Base-by-base conservation (phyloP, 2,797 vertebrate genomes). In the Sebastes steindachneri region DNA sequence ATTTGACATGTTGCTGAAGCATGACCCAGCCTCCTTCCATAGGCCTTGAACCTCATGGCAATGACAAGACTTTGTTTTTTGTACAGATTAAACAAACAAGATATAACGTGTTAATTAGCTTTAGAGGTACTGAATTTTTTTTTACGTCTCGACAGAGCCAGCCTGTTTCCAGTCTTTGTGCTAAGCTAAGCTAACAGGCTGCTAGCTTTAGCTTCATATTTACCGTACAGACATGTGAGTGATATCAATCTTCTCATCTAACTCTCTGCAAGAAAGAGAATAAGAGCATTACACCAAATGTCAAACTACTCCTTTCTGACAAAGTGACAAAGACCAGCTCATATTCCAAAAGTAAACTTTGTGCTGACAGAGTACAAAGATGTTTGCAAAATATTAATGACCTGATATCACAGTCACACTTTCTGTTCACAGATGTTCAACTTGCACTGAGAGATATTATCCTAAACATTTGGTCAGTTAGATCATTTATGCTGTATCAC, bases 341-440 rank as follows among this genome's bases (percentile, higher is more conserved):
- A 51, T 67, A 41, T 28, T 31, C 2, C 1, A 31, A 76, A 81
- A 73, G 48, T 77, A 25, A 54, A 79, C 41, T 31, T 63, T 71
- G 31, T 70, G n/a, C 14, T 68, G 72, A 64, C 62, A 53, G 77
- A 73, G 23, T 57, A 58, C 28, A 41, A 71, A 75, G 48, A 82
- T 25, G 73, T 21, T 77, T 25, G 26, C 37, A 80, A 68, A 83
- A 80, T 80, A 65, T 76, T 48, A 82, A 77, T 54, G 63, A 26
- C 41, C 87, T 82, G 80, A 83, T 86, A 83, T 76, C 68, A 17
- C 41, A 45, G 41, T 79, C 80, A 83, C 75, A 70, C 68, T 75
- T 60, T 73, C 23, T 73, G 48, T 53, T 77, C 67, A 71, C 76
- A 60, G 41, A 77, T 55, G 53, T 63, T 73, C 25, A 69, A 75